Percentiles rank a stretch among this genome's conserved stretches.
Conservation (phyloP, 2,888 invertebrate genomes). For the Celastrina argiolus region DNA sequence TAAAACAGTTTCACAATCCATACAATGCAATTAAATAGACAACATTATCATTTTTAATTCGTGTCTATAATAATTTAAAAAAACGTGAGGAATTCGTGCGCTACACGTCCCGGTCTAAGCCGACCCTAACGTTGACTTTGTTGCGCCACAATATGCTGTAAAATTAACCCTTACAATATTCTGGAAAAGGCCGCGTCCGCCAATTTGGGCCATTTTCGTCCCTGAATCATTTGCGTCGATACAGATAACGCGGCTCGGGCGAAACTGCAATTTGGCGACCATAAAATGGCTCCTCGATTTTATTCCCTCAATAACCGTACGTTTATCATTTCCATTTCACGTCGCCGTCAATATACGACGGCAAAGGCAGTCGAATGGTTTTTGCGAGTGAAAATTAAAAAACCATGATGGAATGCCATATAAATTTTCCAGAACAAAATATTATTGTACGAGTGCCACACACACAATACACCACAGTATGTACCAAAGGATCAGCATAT, state of each 20-base stretch:
- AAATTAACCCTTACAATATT: not conserved
- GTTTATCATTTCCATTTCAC: constrained; percentile 18
- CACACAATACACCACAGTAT: no score
- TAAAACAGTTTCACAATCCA: no score
- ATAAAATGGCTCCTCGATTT: constrained; percentile 18
- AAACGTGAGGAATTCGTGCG: no score
- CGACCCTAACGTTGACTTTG: no score
- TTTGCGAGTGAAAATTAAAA: not conserved
- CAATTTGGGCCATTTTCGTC: constrained; percentile 9
- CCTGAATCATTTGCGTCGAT: constrained; percentile 14
- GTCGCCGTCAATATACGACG: constrained; percentile 16
- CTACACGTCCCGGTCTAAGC: no score
- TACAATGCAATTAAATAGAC: no score
- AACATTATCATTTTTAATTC: no score
- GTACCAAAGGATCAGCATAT: no score
- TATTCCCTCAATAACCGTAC: constrained; percentile 19
- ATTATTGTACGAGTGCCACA: no score
- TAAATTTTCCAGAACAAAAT: not conserved
- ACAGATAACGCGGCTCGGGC: constrained; percentile 16
- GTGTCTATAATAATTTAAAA: no score
- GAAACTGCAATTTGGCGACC: constrained; percentile 20
- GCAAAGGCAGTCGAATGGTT: not conserved
- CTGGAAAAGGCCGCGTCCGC: constrained; percentile 1
- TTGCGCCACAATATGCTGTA: not conserved
- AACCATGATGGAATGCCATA: not conserved